Conservation (phyloP, 2,797 vertebrate genomes). For the Cyclura pinguis region DNA sequence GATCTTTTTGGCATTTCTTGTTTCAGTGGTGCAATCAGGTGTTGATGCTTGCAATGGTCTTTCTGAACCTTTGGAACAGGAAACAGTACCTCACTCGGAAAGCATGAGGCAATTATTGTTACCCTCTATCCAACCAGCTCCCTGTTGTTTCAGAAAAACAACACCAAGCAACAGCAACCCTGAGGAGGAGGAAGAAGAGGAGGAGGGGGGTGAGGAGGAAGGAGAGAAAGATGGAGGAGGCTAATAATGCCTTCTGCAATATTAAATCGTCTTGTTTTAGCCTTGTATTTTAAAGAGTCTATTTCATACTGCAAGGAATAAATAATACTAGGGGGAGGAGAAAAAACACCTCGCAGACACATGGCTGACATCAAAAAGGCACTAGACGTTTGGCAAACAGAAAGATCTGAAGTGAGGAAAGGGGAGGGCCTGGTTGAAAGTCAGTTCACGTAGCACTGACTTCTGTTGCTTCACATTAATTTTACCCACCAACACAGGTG, state of each 20-base stretch:
- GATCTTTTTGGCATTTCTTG: not conserved
- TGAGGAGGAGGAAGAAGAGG: not conserved
- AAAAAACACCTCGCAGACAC: slow-evolving; percentile 67
- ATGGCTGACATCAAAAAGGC: slow-evolving; percentile 73
- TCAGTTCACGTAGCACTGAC: slow-evolving; percentile 68
- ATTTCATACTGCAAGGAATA: slow-evolving; percentile 69
- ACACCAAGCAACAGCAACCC: slow-evolving; percentile 17
- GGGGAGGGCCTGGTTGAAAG: slow-evolving; percentile 66
- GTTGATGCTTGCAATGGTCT: slow-evolving; percentile 34
- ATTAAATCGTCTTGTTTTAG: slow-evolving; percentile 61
- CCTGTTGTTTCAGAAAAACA: slow-evolving; percentile 39
- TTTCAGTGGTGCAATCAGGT: not conserved
- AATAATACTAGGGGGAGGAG: slow-evolving; percentile 64
- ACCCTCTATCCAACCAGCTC: slow-evolving; percentile 42
- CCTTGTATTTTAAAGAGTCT: slow-evolving; percentile 73
- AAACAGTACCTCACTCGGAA: not conserved
- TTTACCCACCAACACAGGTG: slow-evolving; percentile 56
- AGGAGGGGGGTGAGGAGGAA: slow-evolving; percentile 44
- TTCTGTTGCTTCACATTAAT: slow-evolving; percentile 72
- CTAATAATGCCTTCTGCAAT: slow-evolving; percentile 57
- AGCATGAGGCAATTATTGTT: slow-evolving; percentile 30
- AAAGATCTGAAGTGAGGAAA: slow-evolving; percentile 69
- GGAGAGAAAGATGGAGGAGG: too few species aligned
- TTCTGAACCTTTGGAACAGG: not conserved
- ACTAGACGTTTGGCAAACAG: slow-evolving; percentile 65